Conservation (phyloP, 2,888 invertebrate genomes). For the Yponomeuta sedellus region DNA sequence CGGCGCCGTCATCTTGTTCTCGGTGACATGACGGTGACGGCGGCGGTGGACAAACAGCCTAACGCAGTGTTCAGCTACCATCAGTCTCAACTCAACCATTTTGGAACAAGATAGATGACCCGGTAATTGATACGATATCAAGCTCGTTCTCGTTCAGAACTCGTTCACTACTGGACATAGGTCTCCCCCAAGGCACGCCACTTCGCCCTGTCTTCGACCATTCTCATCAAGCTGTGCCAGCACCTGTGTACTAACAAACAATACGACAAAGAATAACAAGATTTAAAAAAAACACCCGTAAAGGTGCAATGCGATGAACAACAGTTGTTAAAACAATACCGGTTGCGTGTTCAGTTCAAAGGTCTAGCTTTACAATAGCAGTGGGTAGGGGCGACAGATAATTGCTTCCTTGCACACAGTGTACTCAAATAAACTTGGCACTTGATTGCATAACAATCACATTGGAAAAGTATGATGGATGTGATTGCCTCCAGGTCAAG, state of each 20-base stretch:
- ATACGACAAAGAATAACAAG: neutral
- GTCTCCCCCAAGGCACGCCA: too few relatives aligned
- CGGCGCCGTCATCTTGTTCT: too few relatives aligned
- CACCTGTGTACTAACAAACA: neutral
- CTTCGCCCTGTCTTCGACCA: too few relatives aligned
- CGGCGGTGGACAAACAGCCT: too few relatives aligned
- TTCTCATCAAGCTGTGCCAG: too few relatives aligned
- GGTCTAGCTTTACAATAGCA: neutral
- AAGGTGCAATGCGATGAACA: neutral
- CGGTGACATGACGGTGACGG: too few relatives aligned
- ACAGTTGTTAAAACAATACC: neutral
- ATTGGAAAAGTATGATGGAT: neutral
- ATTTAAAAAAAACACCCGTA: neutral
- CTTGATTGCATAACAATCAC: neutral
- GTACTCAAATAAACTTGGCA: neutral
- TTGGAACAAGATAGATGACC: too few relatives aligned
- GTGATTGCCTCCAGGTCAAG: neutral
- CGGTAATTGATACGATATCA: too few relatives aligned
- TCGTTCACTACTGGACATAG: too few relatives aligned
- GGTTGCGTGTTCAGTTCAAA: neutral
- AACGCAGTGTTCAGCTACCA: too few relatives aligned
- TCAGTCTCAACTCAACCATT: too few relatives aligned
- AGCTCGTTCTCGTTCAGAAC: too few relatives aligned
- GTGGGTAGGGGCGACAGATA: neutral
- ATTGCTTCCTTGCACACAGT: neutral